Percentiles rank a stretch among this genome's conserved stretches.
phyloP scores from a whole-genome alignment of 2,888 invertebrate genomes.

The Proisotoma minuta region DNA sequence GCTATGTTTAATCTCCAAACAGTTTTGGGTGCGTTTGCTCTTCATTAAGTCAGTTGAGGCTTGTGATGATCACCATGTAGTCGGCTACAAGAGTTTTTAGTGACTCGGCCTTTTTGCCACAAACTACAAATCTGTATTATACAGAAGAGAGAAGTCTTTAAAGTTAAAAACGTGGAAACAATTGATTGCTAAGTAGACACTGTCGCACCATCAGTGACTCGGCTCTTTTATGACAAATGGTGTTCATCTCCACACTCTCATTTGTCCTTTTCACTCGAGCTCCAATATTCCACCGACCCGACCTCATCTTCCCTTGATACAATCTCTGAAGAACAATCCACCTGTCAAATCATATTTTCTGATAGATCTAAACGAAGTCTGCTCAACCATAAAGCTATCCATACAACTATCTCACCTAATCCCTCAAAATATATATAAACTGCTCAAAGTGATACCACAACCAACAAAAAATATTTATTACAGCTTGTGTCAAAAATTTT shows the following conservation, averaged over 20 bases:
- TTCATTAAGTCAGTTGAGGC: too few relatives aligned
- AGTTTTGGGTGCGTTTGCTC: too few relatives aligned
- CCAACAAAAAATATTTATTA: too few relatives aligned
- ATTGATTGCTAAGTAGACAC: conserved; percentile 8
- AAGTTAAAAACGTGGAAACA: background rate
- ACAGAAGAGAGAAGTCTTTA: too few relatives aligned
- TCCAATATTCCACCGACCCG: conserved; percentile 3
- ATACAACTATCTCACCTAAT: too few relatives aligned
- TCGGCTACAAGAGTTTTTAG: too few relatives aligned
- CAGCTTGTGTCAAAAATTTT: too few relatives aligned
- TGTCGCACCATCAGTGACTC: conserved; percentile 36
- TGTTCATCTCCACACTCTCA: conserved; percentile 29
- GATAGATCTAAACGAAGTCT: background rate
- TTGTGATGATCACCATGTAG: too few relatives aligned
- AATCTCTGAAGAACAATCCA: conserved; percentile 4
- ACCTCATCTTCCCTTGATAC: background rate
- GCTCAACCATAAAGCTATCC: background rate
- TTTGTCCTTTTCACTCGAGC: conserved; percentile 24
- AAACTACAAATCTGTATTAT: too few relatives aligned
- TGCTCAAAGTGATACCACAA: too few relatives aligned
- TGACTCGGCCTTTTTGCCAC: conserved; percentile 5
- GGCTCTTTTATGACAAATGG: conserved; percentile 39
- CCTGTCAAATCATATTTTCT: conserved; percentile 6
- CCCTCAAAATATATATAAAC: too few relatives aligned
- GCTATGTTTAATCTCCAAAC: too few relatives aligned